These are phyloP conservation scores for Pseudomugil tenellus DNA, from an alignment of 2,797 vertebrate species.

Conservation along the genomic window DNA sequence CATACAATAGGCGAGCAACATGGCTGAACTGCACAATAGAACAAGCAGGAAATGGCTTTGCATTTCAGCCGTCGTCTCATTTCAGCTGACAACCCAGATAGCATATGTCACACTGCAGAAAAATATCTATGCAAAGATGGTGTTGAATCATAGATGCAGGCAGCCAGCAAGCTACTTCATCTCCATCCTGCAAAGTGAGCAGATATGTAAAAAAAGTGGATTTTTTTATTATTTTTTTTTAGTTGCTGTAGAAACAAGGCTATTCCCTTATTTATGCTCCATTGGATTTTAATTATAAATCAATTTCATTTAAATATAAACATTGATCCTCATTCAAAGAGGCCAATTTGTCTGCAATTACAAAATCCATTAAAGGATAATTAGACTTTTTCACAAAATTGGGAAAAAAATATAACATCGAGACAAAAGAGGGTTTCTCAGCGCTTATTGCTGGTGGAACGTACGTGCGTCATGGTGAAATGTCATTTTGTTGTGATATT, in stretches of 20 bases:
- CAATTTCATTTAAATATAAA: constrained; percentile 82
- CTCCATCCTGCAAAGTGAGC: constrained; percentile 39
- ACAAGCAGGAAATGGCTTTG: constrained; percentile 74
- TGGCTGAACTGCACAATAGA: constrained; percentile 70
- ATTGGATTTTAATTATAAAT: constrained; percentile 83
- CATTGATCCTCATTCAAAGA: constrained; percentile 79
- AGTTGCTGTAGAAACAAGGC: constrained; percentile 52
- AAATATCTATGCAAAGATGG: constrained; percentile 55
- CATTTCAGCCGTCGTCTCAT: constrained; percentile 70
- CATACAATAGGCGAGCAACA: constrained; percentile 70
- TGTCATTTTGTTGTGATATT: not conserved
- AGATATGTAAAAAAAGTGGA: constrained; percentile 15
- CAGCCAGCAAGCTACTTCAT: constrained; percentile 38
- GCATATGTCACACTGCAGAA: constrained; percentile 60
- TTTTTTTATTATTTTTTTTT: constrained; percentile 31
- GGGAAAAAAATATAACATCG: constrained; percentile 54
- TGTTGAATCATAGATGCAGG: constrained; percentile 58
- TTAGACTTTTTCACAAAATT: constrained; percentile 66
- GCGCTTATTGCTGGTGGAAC: constrained; percentile 20
- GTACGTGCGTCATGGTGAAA: not conserved
- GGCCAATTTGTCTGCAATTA: constrained; percentile 82
- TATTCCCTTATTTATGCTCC: constrained; percentile 75
- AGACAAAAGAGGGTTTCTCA: constrained; percentile 54
- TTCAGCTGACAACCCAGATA: constrained; percentile 69
- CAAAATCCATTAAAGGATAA: constrained; percentile 81